Evolutionary conservation across 1,140 invertebrate species (phyloP).

Genomic region (Brachionus plicatilis): DNA sequence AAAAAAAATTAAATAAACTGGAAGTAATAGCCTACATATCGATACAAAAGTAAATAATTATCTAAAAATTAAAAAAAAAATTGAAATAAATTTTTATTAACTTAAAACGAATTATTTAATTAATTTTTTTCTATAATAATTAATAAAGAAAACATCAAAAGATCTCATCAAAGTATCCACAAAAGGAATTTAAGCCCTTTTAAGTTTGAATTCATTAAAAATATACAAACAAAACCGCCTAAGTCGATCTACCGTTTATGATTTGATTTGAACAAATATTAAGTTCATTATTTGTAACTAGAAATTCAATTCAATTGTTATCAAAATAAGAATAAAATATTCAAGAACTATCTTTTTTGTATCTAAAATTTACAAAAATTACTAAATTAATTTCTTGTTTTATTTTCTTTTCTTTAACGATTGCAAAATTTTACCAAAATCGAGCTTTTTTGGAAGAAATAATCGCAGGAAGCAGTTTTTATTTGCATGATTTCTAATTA

Average conservation of each 20-base stretch:
- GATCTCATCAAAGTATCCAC: neutral
- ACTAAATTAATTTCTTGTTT: too few species aligned
- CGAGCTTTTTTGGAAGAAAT: neutral
- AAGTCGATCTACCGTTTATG: neutral
- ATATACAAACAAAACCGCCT: neutral
- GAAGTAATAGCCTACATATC: too few species aligned
- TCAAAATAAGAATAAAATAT: neutral
- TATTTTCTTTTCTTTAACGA: too few species aligned
- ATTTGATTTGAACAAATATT: neutral
- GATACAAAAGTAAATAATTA: too few species aligned
- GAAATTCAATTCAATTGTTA: neutral
- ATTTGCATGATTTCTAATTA: neutral
- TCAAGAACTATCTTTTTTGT: too few species aligned
- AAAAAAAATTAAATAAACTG: too few species aligned
- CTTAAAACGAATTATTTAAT: too few species aligned
- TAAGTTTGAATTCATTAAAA: neutral
- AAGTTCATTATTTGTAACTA: neutral
- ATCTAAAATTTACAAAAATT: too few species aligned
- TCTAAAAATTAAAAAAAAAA: too few species aligned
- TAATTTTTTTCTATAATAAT: too few species aligned
- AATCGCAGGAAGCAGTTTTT: neutral
- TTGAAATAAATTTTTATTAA: too few species aligned
- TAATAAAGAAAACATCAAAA: neutral
- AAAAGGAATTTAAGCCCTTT: neutral
- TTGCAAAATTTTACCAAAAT: neutral